A percentile compares a stretch with the other conserved stretches of the same genome.
phyloP scores from a whole-genome alignment of 2,888 invertebrate genomes.

The Pharmacophagus antenor region DNA sequence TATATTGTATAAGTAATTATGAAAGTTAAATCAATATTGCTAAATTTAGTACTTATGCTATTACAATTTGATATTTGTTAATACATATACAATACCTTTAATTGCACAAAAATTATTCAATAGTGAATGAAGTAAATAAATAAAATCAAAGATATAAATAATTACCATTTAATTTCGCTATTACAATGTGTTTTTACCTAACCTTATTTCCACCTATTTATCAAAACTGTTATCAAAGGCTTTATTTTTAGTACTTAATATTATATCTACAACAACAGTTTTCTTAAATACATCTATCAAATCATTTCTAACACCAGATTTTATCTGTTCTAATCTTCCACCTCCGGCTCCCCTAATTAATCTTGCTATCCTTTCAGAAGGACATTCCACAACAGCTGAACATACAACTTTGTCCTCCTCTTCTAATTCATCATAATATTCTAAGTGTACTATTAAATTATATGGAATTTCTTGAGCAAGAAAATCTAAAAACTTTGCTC shows the following conservation, averaged over 20 bases:
- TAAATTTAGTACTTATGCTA: no score
- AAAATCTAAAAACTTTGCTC: constrained; percentile 91
- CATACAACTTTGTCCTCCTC: constrained; percentile 70
- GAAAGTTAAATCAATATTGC: no score
- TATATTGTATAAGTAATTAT: no score
- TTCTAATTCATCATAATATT: constrained; percentile 82
- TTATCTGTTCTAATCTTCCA: constrained; percentile 86
- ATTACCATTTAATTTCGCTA: background rate
- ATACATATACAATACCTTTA: no score
- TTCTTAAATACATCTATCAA: constrained; percentile 84
- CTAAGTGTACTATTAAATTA: constrained; percentile 82
- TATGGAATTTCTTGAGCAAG: constrained; percentile 94
- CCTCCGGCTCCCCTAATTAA: constrained; percentile 86
- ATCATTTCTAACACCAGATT: constrained; percentile 82
- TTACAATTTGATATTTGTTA: no score
- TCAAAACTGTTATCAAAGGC: constrained; percentile 30
- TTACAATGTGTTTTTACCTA: background rate
- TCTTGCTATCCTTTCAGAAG: constrained; percentile 81
- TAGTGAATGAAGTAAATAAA: background rate
- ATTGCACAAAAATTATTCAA: no score
- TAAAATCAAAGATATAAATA: background rate
- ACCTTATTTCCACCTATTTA: background rate
- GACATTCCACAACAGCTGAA: constrained; percentile 84
- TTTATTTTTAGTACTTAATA: constrained; percentile 51
- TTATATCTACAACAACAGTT: constrained; percentile 69